Conservation (phyloP, 2,888 invertebrate species). For the Gerris lacustris region DNA sequence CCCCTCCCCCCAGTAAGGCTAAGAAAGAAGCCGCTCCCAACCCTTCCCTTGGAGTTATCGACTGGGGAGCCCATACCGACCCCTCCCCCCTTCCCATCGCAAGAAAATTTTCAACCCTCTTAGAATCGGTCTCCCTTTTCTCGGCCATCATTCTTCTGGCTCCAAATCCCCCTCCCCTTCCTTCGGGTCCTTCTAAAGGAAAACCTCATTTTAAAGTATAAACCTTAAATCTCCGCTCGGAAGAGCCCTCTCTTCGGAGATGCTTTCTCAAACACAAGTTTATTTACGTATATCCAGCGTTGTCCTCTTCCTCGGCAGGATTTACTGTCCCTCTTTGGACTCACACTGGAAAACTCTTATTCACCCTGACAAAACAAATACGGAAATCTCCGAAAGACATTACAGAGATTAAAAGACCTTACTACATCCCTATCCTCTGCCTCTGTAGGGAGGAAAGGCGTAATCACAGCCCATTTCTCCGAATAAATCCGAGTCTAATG, state of each 20-base stretch:
- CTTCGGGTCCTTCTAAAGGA: background rate
- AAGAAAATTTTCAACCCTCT: background rate
- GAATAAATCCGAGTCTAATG: no score
- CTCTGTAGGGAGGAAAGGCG: no score
- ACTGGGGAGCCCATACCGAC: background rate
- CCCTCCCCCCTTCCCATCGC: background rate
- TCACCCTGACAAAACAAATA: background rate
- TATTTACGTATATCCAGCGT: background rate
- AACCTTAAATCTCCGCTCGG: background rate
- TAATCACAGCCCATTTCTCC: no score
- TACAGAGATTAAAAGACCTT: background rate
- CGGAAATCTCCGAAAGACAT: background rate
- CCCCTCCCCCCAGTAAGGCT: background rate
- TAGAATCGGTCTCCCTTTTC: background rate
- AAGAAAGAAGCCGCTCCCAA: background rate
- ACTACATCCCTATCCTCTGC: no score
- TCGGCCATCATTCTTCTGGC: background rate
- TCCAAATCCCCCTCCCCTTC: background rate
- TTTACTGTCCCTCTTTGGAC: background rate
- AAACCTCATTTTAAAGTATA: conserved; percentile 3
- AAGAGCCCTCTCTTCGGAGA: background rate
- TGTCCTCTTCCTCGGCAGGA: background rate
- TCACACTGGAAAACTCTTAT: background rate
- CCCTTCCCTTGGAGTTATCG: background rate
- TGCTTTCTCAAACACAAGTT: background rate